These are phyloP conservation scores for Struthio camelus DNA, from an alignment of 2,113 vertebrate species.

Conservation along the genomic window DNA sequence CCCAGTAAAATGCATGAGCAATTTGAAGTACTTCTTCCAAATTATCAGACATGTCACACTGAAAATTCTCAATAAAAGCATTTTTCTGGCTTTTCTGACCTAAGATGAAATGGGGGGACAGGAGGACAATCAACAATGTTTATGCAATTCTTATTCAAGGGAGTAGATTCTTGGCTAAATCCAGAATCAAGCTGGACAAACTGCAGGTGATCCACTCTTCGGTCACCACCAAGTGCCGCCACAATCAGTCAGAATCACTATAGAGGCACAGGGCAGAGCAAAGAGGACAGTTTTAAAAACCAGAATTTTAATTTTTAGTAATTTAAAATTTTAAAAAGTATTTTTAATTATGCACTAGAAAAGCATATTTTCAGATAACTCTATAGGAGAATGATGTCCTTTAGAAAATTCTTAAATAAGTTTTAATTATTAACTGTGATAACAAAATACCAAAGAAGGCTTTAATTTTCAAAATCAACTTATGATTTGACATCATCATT, in stretches of 20 bases:
- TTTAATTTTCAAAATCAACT: not conserved
- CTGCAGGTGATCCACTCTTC: not conserved
- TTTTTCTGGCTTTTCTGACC: not conserved
- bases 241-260: slow-evolving; percentile 7
- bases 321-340: not conserved
- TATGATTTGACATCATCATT: not conserved
- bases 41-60: not conserved
- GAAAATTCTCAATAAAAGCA: not conserved
- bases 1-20: not conserved
- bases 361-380: not conserved
- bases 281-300: not conserved
- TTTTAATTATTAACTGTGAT: not conserved
- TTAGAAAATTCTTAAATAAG: not conserved
- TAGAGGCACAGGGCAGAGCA: not conserved
- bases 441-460: not conserved
- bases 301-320: not conserved
- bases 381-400: not conserved
- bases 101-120: not conserved
- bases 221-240: not conserved
- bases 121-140: not conserved
- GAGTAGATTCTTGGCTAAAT: not conserved
- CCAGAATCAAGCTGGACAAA: not conserved
- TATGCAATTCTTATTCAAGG: not conserved
- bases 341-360: not conserved
- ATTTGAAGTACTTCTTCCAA: not conserved